phyloP scores from a whole-genome alignment of 2,113 vertebrate species.

The Rhipidura dahli region DNA sequence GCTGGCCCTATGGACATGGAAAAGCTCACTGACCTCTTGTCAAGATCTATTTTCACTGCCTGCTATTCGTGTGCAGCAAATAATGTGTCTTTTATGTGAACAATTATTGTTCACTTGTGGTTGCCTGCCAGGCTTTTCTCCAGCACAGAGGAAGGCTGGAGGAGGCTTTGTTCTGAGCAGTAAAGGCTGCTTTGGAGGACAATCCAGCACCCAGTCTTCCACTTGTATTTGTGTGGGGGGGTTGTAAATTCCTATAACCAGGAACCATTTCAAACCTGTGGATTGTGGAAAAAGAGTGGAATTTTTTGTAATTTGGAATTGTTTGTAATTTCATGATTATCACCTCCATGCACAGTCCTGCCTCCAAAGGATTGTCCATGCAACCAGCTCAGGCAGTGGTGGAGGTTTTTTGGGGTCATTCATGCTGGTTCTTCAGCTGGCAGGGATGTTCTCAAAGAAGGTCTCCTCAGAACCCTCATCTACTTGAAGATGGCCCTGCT shows the following conservation, averaged over 20 bases:
- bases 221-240: fast-evolving
- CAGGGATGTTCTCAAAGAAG: background rate
- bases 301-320: background rate
- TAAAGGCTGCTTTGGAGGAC: background rate
- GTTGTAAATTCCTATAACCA: fast-evolving
- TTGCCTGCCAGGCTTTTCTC: background rate
- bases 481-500: background rate
- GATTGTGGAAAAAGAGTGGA: background rate
- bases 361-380: background rate
- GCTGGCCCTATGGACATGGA: background rate
- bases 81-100: background rate
- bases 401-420: background rate
- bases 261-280: background rate
- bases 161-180: background rate
- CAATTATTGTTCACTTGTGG: background rate
- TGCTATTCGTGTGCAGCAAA: background rate
- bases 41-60: background rate
- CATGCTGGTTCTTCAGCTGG: background rate
- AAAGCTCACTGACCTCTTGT: background rate
- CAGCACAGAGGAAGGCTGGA: background rate
- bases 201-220: background rate
- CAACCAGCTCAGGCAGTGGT: background rate
- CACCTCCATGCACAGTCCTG: background rate
- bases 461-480: background rate
- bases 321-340: background rate